phyloP scores from a whole-genome alignment of 2,113 vertebrate species.

The Heterochromis multidens region DNA sequence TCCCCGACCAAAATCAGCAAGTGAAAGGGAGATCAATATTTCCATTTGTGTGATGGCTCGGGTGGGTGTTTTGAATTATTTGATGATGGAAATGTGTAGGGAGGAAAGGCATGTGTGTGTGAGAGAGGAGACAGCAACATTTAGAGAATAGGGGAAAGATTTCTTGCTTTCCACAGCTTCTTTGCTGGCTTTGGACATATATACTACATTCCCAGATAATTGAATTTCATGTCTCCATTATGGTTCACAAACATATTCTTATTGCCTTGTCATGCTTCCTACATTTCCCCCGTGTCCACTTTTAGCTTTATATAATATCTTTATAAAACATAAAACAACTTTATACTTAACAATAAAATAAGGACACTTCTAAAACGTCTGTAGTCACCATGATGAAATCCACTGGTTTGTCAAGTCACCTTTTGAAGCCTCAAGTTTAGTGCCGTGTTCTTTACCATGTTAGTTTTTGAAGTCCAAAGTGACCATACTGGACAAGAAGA shows the following conservation, averaged over 20 bases:
- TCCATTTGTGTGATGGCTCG: slow-evolving; percentile 23
- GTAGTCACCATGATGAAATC: background rate
- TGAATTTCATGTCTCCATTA: background rate
- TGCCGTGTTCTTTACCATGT: fast-evolving
- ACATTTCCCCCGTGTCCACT: background rate
- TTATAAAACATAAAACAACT: background rate
- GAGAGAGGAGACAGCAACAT: background rate
- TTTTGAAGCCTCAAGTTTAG: background rate
- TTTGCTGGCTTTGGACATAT: background rate
- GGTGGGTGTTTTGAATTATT: slow-evolving; percentile 50
- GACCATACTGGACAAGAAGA: background rate
- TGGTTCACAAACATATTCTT: background rate
- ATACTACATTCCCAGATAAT: background rate
- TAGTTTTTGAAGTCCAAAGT: background rate
- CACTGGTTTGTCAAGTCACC: background rate
- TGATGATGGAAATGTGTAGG: slow-evolving; percentile 22
- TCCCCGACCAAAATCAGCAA: background rate
- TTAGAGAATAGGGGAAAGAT: background rate
- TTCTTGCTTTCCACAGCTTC: background rate
- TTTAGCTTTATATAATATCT: background rate
- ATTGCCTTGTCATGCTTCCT: background rate
- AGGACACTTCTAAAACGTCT: background rate
- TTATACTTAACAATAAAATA: background rate
- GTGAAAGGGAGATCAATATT: slow-evolving; percentile 44
- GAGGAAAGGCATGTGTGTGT: background rate